Evolutionary conservation across 2,797 vertebrate species (phyloP).

Genomic region (Sebastolobus altivelis): DNA sequence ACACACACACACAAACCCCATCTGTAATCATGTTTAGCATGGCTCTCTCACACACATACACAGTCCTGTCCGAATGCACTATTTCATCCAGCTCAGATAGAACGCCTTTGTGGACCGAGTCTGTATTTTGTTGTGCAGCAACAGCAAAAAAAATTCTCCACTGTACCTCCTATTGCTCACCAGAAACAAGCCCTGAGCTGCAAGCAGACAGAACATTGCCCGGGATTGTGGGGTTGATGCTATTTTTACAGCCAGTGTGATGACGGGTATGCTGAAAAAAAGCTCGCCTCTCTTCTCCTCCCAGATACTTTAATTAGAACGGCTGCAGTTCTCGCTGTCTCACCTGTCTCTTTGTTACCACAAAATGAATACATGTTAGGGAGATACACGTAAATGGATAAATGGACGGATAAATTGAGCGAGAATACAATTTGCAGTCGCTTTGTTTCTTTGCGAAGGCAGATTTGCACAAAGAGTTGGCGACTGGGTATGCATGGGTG

Average conservation of each 20-base stretch:
- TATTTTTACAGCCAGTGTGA: slow-evolving; percentile 73
- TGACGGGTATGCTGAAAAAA: slow-evolving; percentile 58
- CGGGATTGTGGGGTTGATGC: slow-evolving; percentile 69
- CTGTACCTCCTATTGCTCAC: slow-evolving; percentile 68
- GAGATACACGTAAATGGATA: slow-evolving; percentile 57
- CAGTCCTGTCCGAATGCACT: slow-evolving; percentile 53
- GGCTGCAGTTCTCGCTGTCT: slow-evolving; percentile 51
- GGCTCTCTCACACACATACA: slow-evolving; percentile 45
- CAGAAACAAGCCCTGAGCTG: slow-evolving; percentile 71
- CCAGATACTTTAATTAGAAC: slow-evolving; percentile 70
- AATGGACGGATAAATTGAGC: slow-evolving; percentile 56
- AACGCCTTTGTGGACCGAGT: slow-evolving; percentile 47
- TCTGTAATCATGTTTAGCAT: slow-evolving; percentile 77
- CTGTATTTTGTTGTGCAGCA: slow-evolving; percentile 65
- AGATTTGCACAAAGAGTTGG: slow-evolving; percentile 44
- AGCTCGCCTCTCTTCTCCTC: slow-evolving; percentile 35
- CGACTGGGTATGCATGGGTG: neutral
- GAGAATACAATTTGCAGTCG: slow-evolving; percentile 52
- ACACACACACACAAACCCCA: slow-evolving; percentile 38
- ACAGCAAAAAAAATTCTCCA: slow-evolving; percentile 56
- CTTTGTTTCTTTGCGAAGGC: slow-evolving; percentile 44
- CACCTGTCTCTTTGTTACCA: slow-evolving; percentile 66
- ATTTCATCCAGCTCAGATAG: slow-evolving; percentile 53
- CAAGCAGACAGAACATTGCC: slow-evolving; percentile 63
- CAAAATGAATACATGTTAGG: slow-evolving; percentile 50